These are phyloP conservation scores for Cardiocondyla obscurior DNA, from an alignment of 1,140 invertebrate genomes.

Conservation along the genomic window DNA sequence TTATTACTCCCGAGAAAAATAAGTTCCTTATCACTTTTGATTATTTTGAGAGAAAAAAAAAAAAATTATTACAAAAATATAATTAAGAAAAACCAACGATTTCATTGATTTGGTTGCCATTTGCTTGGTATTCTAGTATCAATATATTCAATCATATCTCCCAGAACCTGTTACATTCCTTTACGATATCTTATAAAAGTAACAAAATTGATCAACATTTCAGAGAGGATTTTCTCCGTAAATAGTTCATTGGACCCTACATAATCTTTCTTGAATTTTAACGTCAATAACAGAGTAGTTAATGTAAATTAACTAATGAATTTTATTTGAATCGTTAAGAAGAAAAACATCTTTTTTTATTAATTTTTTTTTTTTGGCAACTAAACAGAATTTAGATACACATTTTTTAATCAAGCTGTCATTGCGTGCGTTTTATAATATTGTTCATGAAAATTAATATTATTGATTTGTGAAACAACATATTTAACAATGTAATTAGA, in stretches of 20 bases:
- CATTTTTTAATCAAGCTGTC: background rate
- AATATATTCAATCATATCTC: background rate
- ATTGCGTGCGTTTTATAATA: too few relatives aligned
- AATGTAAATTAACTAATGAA: background rate
- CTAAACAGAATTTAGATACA: too few relatives aligned
- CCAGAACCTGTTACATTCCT: constrained; percentile 9
- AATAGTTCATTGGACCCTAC: background rate
- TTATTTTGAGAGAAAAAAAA: background rate
- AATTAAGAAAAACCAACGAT: background rate
- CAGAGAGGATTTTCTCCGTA: background rate
- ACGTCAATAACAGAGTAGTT: background rate
- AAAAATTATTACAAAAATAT: background rate
- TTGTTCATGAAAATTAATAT: background rate
- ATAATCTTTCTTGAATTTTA: background rate
- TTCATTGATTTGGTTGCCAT: background rate
- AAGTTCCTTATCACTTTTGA: background rate
- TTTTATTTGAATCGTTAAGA: background rate
- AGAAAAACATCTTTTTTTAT: background rate
- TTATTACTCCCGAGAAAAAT: background rate
- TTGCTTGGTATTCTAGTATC: background rate
- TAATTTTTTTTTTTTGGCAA: background rate
- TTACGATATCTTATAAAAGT: constrained; percentile 9
- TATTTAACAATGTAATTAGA: background rate
- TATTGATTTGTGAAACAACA: background rate
- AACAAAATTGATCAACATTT: constrained; percentile 4